Evolutionary conservation across 2,113 vertebrate genomes (phyloP).

Genomic region (Pygoscelis adeliae): DNA sequence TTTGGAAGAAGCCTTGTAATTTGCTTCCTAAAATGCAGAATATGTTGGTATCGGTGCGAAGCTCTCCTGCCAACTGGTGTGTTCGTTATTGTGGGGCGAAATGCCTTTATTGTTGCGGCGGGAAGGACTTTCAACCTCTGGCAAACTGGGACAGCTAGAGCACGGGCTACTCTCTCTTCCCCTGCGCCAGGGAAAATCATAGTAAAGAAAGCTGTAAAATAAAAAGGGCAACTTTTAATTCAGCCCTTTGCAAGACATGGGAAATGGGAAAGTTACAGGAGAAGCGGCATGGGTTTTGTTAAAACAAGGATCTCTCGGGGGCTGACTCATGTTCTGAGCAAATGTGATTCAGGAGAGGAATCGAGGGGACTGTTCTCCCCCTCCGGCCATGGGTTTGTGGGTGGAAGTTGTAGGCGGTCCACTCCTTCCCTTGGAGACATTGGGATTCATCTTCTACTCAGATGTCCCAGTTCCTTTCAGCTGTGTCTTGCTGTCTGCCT

Average conservation of each 20-base stretch:
- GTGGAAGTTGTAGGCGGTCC: neutral
- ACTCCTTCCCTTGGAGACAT: neutral
- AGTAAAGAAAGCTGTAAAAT: neutral
- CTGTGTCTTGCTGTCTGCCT: neutral
- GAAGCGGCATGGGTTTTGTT: neutral
- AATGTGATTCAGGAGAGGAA: neutral
- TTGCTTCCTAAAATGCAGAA: neutral
- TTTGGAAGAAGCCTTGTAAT: neutral
- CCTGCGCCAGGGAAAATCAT: fast-evolving
- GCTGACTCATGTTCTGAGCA: neutral
- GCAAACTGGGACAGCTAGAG: neutral
- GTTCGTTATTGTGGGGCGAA: neutral
- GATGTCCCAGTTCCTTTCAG: neutral
- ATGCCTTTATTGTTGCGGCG: neutral
- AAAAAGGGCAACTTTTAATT: neutral
- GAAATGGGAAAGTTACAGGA: neutral
- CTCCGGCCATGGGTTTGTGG: neutral
- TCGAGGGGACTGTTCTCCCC: neutral
- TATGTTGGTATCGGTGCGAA: neutral
- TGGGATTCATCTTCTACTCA: neutral
- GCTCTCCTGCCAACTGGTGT: neutral
- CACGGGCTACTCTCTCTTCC: neutral
- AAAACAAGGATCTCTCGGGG: neutral
- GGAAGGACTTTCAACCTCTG: neutral
- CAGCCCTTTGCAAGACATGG: neutral